phyloP scores from a whole-genome alignment of 1,140 invertebrate genomes.

The roundworm (Caenorhabditis elegans) region DNA sequence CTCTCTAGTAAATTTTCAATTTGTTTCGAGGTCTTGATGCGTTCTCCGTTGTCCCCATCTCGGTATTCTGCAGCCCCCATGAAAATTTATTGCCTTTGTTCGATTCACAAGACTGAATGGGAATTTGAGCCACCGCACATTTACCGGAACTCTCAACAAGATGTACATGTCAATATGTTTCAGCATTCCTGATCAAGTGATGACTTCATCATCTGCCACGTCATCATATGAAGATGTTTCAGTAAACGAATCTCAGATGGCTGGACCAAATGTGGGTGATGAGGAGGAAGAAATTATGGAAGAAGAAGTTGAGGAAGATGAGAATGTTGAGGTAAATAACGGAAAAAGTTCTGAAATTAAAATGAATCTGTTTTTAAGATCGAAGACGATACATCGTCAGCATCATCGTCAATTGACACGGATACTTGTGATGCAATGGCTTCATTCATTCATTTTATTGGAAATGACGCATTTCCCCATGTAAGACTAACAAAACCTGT shows the following conservation, averaged over 20 bases:
- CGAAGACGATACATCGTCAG: slow-evolving; percentile 11
- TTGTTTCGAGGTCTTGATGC: slow-evolving; percentile 5
- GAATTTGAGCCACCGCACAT: background rate
- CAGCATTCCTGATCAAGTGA: slow-evolving; percentile 5
- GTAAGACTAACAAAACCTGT: slow-evolving; percentile 1
- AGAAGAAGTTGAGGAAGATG: slow-evolving; percentile 11
- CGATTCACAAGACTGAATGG: background rate
- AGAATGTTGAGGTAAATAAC: background rate
- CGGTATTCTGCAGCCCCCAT: background rate
- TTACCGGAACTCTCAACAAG: background rate
- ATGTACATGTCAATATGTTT: background rate
- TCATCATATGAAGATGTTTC: slow-evolving; percentile 3
- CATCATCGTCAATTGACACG: background rate
- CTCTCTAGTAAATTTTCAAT: no score
- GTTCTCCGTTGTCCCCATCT: background rate
- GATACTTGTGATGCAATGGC: slow-evolving; percentile 8
- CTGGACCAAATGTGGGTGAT: background rate
- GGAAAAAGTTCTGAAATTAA: no score
- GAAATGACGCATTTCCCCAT: slow-evolving; percentile 24
- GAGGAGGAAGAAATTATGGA: slow-evolving; percentile 6
- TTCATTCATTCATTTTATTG: slow-evolving; percentile 19
- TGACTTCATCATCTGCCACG: slow-evolving; percentile 20
- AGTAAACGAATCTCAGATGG: background rate
- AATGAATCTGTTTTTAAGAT: background rate
- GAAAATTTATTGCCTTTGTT: slow-evolving; percentile 21